These are phyloP conservation scores for Dinocampus coccinellae DNA, from an alignment of 2,888 invertebrate species.

Conservation along the genomic window DNA sequence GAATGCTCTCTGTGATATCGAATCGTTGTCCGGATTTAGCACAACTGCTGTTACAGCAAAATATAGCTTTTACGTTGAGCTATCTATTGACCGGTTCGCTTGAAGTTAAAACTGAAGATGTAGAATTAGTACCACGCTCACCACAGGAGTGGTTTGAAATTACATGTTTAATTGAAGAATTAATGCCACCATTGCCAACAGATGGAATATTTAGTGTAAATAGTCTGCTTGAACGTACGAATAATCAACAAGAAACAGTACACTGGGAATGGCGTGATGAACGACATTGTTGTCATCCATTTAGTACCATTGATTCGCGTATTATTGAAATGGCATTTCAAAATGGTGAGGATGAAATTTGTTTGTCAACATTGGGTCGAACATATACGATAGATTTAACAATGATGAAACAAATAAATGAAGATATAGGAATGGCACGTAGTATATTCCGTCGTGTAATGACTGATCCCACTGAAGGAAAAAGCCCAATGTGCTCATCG, in stretches of 20 bases:
- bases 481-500: conserved; percentile 65
- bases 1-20: conserved; percentile 97
- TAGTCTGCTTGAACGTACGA: conserved; percentile 84
- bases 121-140: conserved; percentile 89
- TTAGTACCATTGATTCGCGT: conserved; percentile 92
- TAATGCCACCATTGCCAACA: conserved; percentile 95
- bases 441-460: conserved; percentile 87
- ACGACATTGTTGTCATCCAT: conserved; percentile 90
- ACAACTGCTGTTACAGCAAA: conserved; percentile 90
- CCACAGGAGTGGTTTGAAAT: conserved; percentile 98
- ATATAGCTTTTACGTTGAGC: conserved; percentile 95
- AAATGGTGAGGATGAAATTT: conserved; percentile 95
- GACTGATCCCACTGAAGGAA: conserved; percentile 73
- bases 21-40: conserved; percentile 95
- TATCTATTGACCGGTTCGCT: conserved; percentile 93
- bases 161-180: conserved; percentile 95
- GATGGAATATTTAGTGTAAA: conserved; percentile 97
- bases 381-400: conserved; percentile 97
- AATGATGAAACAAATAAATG: conserved; percentile 98
- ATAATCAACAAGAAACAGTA: conserved; percentile 79
- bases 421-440: conserved; percentile 95
- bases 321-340: conserved; percentile 95
- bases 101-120: conserved; percentile 75
- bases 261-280: conserved; percentile 99
- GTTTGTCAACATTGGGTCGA: conserved; percentile 90